Conservation (phyloP, 2,797 vertebrate genomes). For the Podarcis lilfordi region DNA sequence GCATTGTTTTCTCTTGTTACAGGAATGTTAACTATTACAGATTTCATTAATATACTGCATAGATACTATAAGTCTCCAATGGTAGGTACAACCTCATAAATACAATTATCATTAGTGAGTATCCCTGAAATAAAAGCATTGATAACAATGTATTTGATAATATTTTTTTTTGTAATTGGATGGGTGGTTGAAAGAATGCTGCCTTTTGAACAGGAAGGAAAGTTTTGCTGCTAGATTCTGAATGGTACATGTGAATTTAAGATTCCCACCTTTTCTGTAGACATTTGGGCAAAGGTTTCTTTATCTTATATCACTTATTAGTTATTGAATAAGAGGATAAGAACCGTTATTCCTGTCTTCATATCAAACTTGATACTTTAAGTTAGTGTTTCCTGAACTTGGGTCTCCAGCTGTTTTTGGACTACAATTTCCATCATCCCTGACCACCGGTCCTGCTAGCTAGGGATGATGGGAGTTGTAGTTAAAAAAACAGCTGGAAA, state of each 20-base stretch:
- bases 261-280: not conserved
- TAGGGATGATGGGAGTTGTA: too few relatives aligned
- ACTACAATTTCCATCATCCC: too few relatives aligned
- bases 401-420: too few relatives aligned
- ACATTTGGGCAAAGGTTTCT: not conserved
- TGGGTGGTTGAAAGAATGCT: not conserved
- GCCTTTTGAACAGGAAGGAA: not conserved
- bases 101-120: not conserved
- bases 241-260: not conserved
- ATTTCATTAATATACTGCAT: slow-evolving; percentile 99
- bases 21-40: slow-evolving; percentile 99
- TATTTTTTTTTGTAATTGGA: not conserved
- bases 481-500: too few relatives aligned
- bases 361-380: too few relatives aligned
- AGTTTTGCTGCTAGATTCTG: not conserved
- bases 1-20: slow-evolving; percentile 62
- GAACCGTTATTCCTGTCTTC: not conserved
- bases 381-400: too few relatives aligned
- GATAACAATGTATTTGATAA: not conserved
- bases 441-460: too few relatives aligned
- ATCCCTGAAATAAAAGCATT: slow-evolving; percentile 7
- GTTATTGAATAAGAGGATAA: not conserved
- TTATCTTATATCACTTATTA: not conserved
- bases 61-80: slow-evolving; percentile 99
- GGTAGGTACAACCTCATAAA: slow-evolving; percentile 80